A percentile compares a stretch with the other conserved stretches of the same genome.
Conservation (phyloP, 2,797 vertebrate species). For the Phrynocephalus forsythii region DNA sequence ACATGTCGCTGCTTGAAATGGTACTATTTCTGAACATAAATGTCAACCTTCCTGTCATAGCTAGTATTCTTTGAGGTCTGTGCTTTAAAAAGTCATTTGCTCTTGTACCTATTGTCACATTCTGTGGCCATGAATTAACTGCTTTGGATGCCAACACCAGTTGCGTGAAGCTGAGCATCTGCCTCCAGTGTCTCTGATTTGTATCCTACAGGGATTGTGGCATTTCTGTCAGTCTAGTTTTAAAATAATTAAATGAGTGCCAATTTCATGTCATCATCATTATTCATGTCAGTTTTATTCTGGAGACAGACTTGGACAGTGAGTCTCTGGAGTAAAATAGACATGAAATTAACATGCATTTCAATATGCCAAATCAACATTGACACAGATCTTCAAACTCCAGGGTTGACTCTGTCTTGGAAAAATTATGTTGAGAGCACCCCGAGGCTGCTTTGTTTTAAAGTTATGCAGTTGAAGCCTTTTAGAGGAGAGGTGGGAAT, state of each 20-base stretch:
- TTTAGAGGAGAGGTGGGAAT: background rate
- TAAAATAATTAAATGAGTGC: slow-evolving; percentile 17
- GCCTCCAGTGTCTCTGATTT: background rate
- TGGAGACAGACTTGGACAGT: slow-evolving; percentile 17
- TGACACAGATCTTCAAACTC: slow-evolving; percentile 12
- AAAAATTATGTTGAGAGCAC: background rate
- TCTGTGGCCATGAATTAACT: slow-evolving; percentile 15
- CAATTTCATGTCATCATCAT: slow-evolving; percentile 32
- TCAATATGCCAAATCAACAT: slow-evolving; percentile 9
- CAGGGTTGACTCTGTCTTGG: background rate
- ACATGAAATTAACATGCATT: slow-evolving; percentile 25
- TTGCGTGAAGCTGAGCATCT: background rate
- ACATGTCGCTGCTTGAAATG: no score
- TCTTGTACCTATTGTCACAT: background rate
- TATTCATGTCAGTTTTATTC: slow-evolving; percentile 27
- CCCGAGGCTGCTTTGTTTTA: background rate
- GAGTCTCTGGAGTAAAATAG: slow-evolving; percentile 27
- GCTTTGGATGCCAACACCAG: background rate
- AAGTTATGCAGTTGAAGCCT: background rate
- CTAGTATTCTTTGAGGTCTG: slow-evolving; percentile 4
- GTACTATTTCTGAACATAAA: background rate
- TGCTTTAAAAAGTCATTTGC: slow-evolving; percentile 4
- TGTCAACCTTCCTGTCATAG: background rate
- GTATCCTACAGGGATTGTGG: slow-evolving; percentile 11
- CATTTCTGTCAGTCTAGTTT: slow-evolving; percentile 23